Percentiles rank a stretch among this genome's conserved stretches.
phyloP scores from a whole-genome alignment of 2,888 invertebrate species.

The Yponomeuta sedellus region DNA sequence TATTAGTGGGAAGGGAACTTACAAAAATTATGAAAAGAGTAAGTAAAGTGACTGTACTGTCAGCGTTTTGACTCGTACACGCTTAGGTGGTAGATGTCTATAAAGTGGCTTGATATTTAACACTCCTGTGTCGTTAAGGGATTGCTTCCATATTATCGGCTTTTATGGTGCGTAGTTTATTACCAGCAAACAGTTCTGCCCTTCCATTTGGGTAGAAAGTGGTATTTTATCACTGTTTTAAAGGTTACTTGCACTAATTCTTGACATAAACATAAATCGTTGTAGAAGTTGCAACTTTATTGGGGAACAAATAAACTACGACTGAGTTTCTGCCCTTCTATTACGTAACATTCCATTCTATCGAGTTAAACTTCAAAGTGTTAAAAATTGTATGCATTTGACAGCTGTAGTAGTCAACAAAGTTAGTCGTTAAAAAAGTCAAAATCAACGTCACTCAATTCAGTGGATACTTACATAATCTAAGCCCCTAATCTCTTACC shows the following conservation, averaged over 20 bases:
- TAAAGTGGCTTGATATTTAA: slow-evolving; percentile 23
- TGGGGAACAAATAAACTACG: no score
- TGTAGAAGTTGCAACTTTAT: not conserved
- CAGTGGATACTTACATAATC: no score
- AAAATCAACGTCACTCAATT: no score
- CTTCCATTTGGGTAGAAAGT: not conserved
- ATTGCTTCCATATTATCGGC: slow-evolving; percentile 3
- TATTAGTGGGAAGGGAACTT: not conserved
- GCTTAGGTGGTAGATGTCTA: not conserved
- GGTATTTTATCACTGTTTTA: not conserved
- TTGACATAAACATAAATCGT: not conserved
- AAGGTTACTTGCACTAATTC: not conserved
- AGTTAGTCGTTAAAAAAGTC: no score
- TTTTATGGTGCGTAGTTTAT: not conserved
- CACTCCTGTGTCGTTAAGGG: slow-evolving; percentile 20
- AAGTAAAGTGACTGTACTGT: not conserved
- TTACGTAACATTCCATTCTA: no score
- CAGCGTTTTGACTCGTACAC: no score
- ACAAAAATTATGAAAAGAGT: not conserved
- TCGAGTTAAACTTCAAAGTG: no score
- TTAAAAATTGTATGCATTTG: no score
- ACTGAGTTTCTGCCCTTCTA: no score
- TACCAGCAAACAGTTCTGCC: not conserved
- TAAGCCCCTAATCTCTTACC: no score
- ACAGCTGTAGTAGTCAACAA: no score